Base-by-base conservation (phyloP, 2,797 vertebrate species). In the Luscinia megarhynchos region DNA sequence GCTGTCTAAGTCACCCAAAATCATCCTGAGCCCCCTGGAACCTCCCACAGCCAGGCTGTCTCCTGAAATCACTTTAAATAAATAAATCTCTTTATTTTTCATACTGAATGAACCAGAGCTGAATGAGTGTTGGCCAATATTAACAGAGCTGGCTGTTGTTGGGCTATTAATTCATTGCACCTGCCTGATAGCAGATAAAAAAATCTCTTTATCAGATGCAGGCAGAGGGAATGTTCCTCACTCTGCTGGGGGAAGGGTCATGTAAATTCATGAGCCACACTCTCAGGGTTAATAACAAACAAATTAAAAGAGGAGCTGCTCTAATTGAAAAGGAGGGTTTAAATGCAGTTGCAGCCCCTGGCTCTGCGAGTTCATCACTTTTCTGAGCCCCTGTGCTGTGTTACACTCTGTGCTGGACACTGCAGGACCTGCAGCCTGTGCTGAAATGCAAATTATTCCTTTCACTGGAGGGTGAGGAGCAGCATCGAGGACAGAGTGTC, bases 11-110 rank as follows among this genome's bases (percentile, higher is more conserved):
- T 6, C 92, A 73, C 45, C 84, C 67, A 34, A n/a, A 57, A 59
- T 57, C 27, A 2, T 57, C 70, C 57, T 9, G 40, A 74, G 34
- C 43, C 78, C 89, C 17, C 73, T 1, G 77, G 55, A 90, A 3
- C 92, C 95, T 95, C 96, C 91, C 91, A 58, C 94, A 66, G 4
- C 29, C 89, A 92, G 93, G 89, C 92, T 92, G 94, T 34, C 34
- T 34, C 45, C 77, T 30, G 30, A 59, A 51, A 77, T 46, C 15
- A 58, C 58, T 48, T 6, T 2, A 32, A 58, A 58, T 51, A 67
- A 84, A 75, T 3, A 58, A 58, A 75, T 7, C 26, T 27, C 3
- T 22, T 26, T n/a, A 3, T 24, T 17, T 43, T 24, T 11, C 26
- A 8, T 3, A 8, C 16, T 36, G 84, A 92, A 76, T 73, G 91